Evolutionary conservation across 1,140 invertebrate species (phyloP).

Genomic region (Ridgeia piscesae): DNA sequence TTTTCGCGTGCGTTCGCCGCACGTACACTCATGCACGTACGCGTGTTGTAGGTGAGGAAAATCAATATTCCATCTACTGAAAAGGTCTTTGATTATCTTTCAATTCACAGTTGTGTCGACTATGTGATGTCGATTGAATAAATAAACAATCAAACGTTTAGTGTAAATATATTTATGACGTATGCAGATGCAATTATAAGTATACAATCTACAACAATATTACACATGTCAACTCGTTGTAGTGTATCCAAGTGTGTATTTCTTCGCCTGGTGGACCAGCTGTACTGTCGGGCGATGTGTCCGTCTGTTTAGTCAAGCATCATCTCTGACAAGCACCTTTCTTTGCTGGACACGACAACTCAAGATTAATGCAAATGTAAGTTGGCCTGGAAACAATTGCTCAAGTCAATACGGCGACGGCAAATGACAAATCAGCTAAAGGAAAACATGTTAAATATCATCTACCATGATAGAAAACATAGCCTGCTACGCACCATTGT

Average conservation of each 20-base stretch:
- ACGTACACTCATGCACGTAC: not conserved
- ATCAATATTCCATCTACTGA: not conserved
- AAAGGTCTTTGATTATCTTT: not conserved
- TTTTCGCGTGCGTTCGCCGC: not conserved
- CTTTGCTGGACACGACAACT: not conserved
- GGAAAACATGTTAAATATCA: not conserved
- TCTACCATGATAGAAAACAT: not conserved
- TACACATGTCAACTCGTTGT: not conserved
- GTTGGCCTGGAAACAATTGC: not conserved
- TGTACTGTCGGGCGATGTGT: not conserved
- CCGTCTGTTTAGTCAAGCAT: not conserved
- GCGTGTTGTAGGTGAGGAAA: not conserved
- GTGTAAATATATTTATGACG: too few species aligned
- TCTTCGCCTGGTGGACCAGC: not conserved
- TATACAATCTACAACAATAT: too few species aligned
- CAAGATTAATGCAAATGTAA: not conserved
- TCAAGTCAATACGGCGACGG: not conserved
- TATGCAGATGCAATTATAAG: too few species aligned
- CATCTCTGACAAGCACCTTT: not conserved
- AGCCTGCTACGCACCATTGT: not conserved
- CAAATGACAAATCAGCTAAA: not conserved
- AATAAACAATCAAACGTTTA: too few species aligned
- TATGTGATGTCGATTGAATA: not conserved
- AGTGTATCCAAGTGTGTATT: not conserved
- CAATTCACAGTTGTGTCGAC: not conserved